Percentiles rank a stretch among this genome's conserved stretches.
These are phyloP conservation scores for Whitmania pigra DNA, from an alignment of 1,140 invertebrate species.

Conservation along the genomic window DNA sequence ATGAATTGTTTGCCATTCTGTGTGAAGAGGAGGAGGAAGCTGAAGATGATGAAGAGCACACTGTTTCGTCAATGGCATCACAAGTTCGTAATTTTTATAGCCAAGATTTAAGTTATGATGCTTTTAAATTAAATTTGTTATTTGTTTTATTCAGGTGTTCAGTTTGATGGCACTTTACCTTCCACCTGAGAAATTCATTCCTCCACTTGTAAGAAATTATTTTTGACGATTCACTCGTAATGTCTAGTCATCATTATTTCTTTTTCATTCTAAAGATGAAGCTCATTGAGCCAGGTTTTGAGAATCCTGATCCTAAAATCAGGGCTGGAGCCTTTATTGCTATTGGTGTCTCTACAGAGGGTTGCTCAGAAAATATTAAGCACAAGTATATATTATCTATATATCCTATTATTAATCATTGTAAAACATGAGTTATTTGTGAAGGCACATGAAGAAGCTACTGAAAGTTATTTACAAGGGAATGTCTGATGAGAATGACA, in stretches of 20 bases:
- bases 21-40: slow-evolving; percentile 49
- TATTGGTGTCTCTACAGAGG: slow-evolving; percentile 63
- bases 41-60: slow-evolving; percentile 51
- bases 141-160: slow-evolving; percentile 45
- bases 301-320: slow-evolving; percentile 47
- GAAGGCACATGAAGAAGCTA: slow-evolving; percentile 50
- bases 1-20: slow-evolving; percentile 57
- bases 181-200: slow-evolving; percentile 62
- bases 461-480: slow-evolving; percentile 58
- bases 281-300: slow-evolving; percentile 52
- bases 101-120: background rate
- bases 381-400: slow-evolving; percentile 45
- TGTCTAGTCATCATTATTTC: slow-evolving; percentile 10
- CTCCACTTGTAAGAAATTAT: slow-evolving; percentile 49
- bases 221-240: slow-evolving; percentile 4
- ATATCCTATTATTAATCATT: background rate
- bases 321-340: slow-evolving; percentile 60
- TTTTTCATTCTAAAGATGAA: slow-evolving; percentile 43
- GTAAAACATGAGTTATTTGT: slow-evolving; percentile 18
- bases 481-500: slow-evolving; percentile 50
- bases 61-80: slow-evolving; percentile 53
- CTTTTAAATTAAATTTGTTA: slow-evolving; percentile 12
- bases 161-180: slow-evolving; percentile 63
- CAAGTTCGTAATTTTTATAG: slow-evolving; percentile 41
- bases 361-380: slow-evolving; percentile 62